Conservation (phyloP, 2,797 vertebrate genomes). For the Trachops cirrhosus region DNA sequence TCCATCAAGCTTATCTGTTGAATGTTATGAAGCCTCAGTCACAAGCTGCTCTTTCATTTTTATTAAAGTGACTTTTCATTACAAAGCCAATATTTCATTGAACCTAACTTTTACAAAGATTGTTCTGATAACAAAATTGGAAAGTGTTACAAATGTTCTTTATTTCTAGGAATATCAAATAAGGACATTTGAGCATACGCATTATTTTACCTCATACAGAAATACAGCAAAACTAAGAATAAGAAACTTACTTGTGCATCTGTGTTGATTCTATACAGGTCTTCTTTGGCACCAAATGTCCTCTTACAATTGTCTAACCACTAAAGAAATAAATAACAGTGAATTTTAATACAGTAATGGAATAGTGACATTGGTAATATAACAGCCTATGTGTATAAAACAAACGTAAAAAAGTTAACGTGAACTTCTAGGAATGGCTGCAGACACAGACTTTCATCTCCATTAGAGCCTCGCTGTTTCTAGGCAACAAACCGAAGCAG, state of each 20-base stretch:
- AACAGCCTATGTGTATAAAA: not conserved
- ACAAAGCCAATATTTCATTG: slow-evolving; percentile 66
- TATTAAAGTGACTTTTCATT: slow-evolving; percentile 80
- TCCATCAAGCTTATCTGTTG: slow-evolving; percentile 73
- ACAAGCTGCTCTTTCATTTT: slow-evolving; percentile 68
- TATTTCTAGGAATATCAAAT: slow-evolving; percentile 65
- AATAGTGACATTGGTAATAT: not conserved
- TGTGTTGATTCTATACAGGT: slow-evolving; percentile 86
- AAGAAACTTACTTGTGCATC: slow-evolving; percentile 90
- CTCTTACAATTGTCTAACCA: slow-evolving; percentile 98
- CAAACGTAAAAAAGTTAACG: not conserved
- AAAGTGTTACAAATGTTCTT: slow-evolving; percentile 71
- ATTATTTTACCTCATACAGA: slow-evolving; percentile 9
- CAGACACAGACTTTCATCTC: not conserved
- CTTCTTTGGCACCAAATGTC: slow-evolving; percentile 93
- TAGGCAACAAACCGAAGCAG: not conserved
- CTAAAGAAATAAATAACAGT: slow-evolving; percentile 80
- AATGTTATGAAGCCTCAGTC: slow-evolving; percentile 78
- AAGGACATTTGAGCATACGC: not conserved
- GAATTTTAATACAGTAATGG: not conserved
- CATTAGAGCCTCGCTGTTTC: not conserved
- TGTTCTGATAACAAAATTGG: slow-evolving; percentile 79
- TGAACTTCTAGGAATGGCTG: not conserved
- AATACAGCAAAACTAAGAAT: slow-evolving; percentile 15
- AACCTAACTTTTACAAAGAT: slow-evolving; percentile 70